Conservation (phyloP, 2,113 vertebrate genomes). For the Cervus canadensis region DNA sequence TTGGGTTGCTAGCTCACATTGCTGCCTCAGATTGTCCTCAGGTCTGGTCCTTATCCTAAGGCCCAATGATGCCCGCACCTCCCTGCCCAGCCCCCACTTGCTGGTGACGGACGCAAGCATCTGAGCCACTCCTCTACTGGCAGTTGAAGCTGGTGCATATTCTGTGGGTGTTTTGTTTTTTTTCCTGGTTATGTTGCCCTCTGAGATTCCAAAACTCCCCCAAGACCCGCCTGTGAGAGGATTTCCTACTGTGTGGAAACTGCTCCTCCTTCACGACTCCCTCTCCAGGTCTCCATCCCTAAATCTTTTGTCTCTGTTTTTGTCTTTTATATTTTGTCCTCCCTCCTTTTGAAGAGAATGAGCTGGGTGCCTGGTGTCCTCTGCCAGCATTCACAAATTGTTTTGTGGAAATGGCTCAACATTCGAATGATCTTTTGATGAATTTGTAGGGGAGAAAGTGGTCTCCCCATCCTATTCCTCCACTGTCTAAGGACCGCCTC, state of each 20-base stretch:
- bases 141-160: not conserved
- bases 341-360: not conserved
- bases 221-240: not conserved
- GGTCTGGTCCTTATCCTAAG: not conserved
- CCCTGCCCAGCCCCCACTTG: not conserved
- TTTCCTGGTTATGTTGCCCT: not conserved
- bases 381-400: not conserved
- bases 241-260: not conserved
- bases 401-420: not conserved
- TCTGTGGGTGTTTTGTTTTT: not conserved
- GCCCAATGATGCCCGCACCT: accelerated
- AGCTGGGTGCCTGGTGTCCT: not conserved
- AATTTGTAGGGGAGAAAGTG: no score
- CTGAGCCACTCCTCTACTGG: not conserved
- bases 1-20: not conserved
- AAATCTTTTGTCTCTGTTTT: not conserved
- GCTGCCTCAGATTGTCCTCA: not conserved
- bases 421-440: no score
- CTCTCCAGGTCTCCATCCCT: not conserved
- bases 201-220: not conserved
- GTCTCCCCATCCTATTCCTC: not conserved
- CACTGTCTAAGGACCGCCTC: not conserved
- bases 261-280: not conserved
- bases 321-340: not conserved
- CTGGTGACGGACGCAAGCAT: accelerated